phyloP scores from a whole-genome alignment of 2,113 vertebrate species.

The Natator depressus region DNA sequence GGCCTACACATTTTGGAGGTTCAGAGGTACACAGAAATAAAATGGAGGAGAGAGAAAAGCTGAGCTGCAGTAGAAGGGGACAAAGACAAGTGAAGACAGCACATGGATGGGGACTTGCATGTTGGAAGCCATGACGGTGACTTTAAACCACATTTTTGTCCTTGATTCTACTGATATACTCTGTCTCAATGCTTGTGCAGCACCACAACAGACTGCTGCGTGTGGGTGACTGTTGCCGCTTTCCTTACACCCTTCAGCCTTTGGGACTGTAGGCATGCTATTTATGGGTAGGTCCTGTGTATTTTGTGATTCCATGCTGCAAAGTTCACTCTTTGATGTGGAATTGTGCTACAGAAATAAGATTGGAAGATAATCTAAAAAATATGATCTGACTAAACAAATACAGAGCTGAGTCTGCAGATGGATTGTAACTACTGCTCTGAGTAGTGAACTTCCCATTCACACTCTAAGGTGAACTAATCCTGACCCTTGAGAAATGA shows the following conservation, averaged over 20 bases:
- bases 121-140: background rate
- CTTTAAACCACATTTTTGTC: background rate
- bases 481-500: too few relatives aligned
- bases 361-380: too few relatives aligned
- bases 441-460: too few relatives aligned
- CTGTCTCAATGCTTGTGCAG: rapidly evolving
- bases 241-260: background rate
- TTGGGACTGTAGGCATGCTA: background rate
- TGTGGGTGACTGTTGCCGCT: background rate
- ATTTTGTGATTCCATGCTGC: too few relatives aligned
- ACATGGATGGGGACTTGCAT: background rate
- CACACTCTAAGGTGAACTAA: too few relatives aligned
- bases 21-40: background rate
- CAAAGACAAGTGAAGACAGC: background rate
- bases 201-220: background rate
- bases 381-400: too few relatives aligned
- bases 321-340: too few relatives aligned
- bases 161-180: background rate
- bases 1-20: background rate
- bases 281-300: background rate
- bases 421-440: too few relatives aligned
- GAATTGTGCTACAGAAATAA: too few relatives aligned
- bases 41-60: background rate
- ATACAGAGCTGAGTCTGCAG: too few relatives aligned
- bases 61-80: background rate